Evolutionary conservation across 2,797 vertebrate genomes (phyloP).

Genomic region (Manis crassicaudata): DNA sequence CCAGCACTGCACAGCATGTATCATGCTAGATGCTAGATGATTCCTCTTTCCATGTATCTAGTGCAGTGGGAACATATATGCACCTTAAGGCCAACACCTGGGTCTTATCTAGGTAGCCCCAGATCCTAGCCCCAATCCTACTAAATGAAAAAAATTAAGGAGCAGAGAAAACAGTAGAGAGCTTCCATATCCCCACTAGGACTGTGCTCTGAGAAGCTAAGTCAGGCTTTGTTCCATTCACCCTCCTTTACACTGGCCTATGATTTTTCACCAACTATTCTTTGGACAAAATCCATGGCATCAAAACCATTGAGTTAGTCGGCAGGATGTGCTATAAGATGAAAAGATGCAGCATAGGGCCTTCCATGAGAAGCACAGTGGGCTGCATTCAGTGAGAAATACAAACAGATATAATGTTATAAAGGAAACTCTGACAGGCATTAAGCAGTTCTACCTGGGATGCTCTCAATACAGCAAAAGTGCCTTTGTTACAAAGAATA

Average conservation of each 20-base stretch:
- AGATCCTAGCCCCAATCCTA: neutral
- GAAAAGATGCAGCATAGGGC: neutral
- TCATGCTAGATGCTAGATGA: neutral
- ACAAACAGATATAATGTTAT: neutral
- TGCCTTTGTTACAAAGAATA: neutral
- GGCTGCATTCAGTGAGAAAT: neutral
- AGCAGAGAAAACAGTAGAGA: neutral
- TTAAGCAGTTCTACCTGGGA: neutral
- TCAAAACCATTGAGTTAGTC: neutral
- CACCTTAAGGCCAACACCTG: neutral
- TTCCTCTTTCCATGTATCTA: neutral
- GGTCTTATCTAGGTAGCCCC: neutral
- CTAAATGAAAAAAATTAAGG: neutral
- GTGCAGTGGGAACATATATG: neutral
- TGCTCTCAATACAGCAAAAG: neutral
- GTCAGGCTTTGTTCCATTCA: neutral
- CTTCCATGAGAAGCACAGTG: neutral
- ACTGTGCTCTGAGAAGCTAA: neutral
- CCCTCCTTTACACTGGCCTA: neutral
- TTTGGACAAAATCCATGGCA: neutral
- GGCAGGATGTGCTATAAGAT: neutral
- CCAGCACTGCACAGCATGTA: neutral
- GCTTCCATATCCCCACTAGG: neutral
- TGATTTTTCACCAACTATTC: slow-evolving; percentile 8
- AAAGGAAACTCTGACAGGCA: neutral